Percentiles rank a stretch among this genome's conserved stretches.
Conservation (phyloP, 2,888 invertebrate species). For the Odiellus spinosus region DNA sequence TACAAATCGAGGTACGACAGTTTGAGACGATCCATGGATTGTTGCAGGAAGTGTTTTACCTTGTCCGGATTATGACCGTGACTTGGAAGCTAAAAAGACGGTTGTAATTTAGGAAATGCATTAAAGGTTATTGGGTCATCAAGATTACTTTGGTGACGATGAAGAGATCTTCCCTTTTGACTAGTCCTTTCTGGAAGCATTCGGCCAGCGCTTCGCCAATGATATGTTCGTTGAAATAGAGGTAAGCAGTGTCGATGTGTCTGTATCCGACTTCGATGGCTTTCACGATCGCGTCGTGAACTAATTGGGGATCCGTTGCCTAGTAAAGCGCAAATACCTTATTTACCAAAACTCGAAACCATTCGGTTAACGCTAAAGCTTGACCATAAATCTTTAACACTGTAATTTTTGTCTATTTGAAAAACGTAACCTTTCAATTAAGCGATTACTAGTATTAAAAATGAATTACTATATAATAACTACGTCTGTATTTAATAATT, state of each 20-base stretch:
- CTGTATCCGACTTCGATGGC: slow-evolving; percentile 29
- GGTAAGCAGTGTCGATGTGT: slow-evolving; percentile 28
- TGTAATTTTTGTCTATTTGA: too few species aligned
- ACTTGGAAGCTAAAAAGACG: slow-evolving; percentile 34
- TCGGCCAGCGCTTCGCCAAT: slow-evolving; percentile 28
- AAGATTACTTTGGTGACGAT: slow-evolving; percentile 28
- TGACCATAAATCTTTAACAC: too few species aligned
- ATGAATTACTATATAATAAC: too few species aligned
- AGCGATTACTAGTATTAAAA: too few species aligned
- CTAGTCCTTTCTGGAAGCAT: slow-evolving; percentile 23
- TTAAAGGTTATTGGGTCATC: neutral
- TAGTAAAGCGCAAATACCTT: too few species aligned
- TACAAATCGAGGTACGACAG: slow-evolving; percentile 68
- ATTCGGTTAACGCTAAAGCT: too few species aligned
- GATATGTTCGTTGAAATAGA: slow-evolving; percentile 28
- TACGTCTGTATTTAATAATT: too few species aligned
- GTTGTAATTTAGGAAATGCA: too few species aligned
- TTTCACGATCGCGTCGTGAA: slow-evolving; percentile 25
- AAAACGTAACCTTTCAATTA: too few species aligned
- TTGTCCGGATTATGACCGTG: slow-evolving; percentile 75
- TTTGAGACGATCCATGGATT: slow-evolving; percentile 37
- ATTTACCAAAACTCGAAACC: too few species aligned
- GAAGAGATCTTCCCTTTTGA: slow-evolving; percentile 29
- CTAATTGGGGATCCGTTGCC: too few species aligned
- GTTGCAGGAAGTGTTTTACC: slow-evolving; percentile 45